phyloP scores from a whole-genome alignment of 2,888 invertebrate genomes.

The Dichetophora obliterata region DNA sequence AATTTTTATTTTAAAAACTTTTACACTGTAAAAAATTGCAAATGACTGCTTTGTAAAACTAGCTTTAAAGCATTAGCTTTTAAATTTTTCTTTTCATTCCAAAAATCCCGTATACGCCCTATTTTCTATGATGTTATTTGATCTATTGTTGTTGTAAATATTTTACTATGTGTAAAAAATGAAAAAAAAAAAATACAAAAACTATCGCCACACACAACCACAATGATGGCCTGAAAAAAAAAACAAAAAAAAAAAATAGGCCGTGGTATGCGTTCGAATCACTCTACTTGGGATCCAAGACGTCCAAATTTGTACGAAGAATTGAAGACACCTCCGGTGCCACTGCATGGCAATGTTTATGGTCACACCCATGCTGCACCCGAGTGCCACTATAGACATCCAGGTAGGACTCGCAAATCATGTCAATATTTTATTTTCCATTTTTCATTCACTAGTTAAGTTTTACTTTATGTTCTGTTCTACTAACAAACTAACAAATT shows the following conservation, averaged over 20 bases:
- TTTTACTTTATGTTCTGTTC: background rate
- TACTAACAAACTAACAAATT: background rate
- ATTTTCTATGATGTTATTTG: background rate
- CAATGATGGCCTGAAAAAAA: background rate
- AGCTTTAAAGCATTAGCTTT: background rate
- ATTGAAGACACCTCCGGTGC: conserved; percentile 79
- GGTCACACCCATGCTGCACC: conserved; percentile 62
- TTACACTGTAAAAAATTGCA: conserved; percentile 18
- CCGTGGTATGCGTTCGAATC: conserved; percentile 70
- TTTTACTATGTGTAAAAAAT: conserved; percentile 20
- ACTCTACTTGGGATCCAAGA: conserved; percentile 91
- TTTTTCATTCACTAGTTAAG: conserved; percentile 34
- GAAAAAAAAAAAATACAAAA: conserved; percentile 33
- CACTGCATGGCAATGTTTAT: conserved; percentile 65
- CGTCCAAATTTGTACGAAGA: conserved; percentile 89
- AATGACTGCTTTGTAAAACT: background rate
- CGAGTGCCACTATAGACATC: conserved; percentile 68
- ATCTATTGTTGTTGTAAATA: conserved; percentile 26
- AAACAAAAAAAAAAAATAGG: conserved; percentile 53
- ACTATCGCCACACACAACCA: background rate
- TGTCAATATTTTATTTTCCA: conserved; percentile 45
- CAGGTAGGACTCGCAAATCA: conserved; percentile 63
- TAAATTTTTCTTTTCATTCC: background rate
- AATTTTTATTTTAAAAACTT: background rate
- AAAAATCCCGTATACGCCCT: background rate